These are phyloP conservation scores for Paramisgurnus dabryanus DNA, from an alignment of 2,113 vertebrate genomes.

Conservation along the genomic window DNA sequence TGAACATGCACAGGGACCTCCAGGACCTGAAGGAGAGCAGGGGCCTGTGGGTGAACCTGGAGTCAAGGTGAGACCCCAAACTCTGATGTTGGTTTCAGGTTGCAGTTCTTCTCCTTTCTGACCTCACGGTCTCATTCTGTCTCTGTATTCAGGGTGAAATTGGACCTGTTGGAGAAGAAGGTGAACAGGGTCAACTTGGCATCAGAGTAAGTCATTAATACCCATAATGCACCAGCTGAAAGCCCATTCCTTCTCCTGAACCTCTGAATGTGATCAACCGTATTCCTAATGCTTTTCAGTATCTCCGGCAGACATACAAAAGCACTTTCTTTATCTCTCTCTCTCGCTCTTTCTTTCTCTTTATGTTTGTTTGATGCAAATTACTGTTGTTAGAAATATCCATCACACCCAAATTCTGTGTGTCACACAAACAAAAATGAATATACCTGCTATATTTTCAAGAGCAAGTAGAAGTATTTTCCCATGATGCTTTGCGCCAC, in stretches of 20 bases:
- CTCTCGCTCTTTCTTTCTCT: too few species aligned
- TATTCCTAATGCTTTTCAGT: background rate
- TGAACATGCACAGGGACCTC: conserved; percentile 76
- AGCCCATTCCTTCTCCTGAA: background rate
- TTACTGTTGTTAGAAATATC: too few species aligned
- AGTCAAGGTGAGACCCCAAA: conserved; percentile 76
- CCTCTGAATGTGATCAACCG: background rate
- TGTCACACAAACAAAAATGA: too few species aligned
- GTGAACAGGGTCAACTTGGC: conserved; percentile 83
- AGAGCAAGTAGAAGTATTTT: background rate
- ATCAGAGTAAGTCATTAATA: conserved; percentile 77
- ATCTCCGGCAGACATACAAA: too few species aligned
- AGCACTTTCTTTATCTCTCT: too few species aligned
- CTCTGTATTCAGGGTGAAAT: conserved; percentile 75
- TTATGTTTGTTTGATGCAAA: too few species aligned
- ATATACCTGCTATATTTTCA: too few species aligned
- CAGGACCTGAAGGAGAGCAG: conserved; percentile 86
- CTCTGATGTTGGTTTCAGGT: background rate
- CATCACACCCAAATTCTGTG: too few species aligned
- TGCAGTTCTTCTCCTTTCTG: too few species aligned
- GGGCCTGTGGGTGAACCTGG: conserved; percentile 88
- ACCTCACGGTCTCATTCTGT: background rate
- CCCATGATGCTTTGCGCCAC: background rate
- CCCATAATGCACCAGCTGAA: conserved; percentile 19
- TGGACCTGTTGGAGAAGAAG: conserved; percentile 77